Evolutionary conservation across 1,140 invertebrate species (phyloP).

Genomic region (Thalassaphorura encarpata): DNA sequence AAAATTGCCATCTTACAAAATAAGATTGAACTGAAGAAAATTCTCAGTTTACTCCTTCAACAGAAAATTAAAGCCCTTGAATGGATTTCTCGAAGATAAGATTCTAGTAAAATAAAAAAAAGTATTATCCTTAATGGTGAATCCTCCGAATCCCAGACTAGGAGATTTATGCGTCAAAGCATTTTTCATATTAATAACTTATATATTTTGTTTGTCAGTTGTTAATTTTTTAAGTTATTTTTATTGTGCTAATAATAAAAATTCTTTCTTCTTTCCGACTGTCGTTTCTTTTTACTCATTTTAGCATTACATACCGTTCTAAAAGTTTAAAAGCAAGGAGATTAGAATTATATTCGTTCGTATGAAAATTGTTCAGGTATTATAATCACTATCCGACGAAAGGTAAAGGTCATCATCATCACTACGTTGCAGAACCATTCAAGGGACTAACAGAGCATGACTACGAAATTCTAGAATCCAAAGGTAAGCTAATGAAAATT

Average conservation of each 20-base stretch:
- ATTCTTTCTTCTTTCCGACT: not conserved
- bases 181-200: not conserved
- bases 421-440: not conserved
- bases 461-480: not conserved
- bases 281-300: not conserved
- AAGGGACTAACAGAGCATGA: slow-evolving; percentile 1
- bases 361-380: not conserved
- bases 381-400: slow-evolving; percentile 2
- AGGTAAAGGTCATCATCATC: not conserved
- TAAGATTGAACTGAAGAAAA: slow-evolving; percentile 32
- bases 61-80: slow-evolving; percentile 32
- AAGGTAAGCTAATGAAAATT: not conserved
- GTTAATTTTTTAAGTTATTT: not conserved
- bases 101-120: not conserved
- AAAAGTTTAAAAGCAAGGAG: not conserved
- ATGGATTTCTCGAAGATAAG: slow-evolving; percentile 19
- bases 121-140: not conserved
- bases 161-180: not conserved
- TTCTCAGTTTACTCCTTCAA: slow-evolving; percentile 29
- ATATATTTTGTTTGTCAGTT: not conserved
- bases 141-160: not conserved
- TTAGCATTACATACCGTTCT: not conserved
- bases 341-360: not conserved
- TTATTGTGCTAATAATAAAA: not conserved
- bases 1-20: slow-evolving; percentile 32